Conservation (phyloP, 2,113 vertebrate genomes). For the Corynorhinus townsendii region DNA sequence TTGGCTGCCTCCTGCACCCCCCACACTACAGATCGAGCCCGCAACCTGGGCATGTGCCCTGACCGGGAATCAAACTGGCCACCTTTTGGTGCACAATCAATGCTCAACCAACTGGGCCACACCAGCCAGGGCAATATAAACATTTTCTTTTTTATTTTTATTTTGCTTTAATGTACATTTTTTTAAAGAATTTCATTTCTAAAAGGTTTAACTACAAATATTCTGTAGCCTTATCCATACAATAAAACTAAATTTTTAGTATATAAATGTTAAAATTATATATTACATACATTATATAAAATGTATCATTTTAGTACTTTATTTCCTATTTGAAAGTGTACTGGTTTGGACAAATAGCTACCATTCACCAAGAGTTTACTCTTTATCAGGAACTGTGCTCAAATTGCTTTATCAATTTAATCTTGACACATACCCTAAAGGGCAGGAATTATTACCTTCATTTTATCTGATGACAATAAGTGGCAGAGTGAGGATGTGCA, state of each 20-base stretch:
- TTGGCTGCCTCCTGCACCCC: too few species aligned
- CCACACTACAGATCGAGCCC: too few species aligned
- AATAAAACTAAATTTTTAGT: not conserved
- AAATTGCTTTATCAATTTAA: not conserved
- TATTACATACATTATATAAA: not conserved
- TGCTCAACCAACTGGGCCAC: too few species aligned
- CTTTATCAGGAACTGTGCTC: not conserved
- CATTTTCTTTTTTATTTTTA: not conserved
- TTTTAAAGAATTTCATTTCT: constrained; percentile 18
- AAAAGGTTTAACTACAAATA: not conserved
- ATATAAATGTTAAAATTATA: not conserved
- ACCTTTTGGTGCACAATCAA: too few species aligned
- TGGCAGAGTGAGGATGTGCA: not conserved
- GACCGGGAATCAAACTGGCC: too few species aligned
- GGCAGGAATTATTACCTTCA: not conserved
- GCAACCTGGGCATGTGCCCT: too few species aligned
- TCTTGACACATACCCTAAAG: not conserved
- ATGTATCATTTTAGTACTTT: not conserved
- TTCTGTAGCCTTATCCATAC: not conserved
- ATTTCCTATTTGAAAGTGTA: not conserved
- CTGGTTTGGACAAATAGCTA: not conserved
- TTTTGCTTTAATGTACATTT: not conserved
- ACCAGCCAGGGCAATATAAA: too few species aligned
- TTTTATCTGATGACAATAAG: not conserved
- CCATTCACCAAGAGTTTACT: not conserved